Conservation (phyloP, 2,888 invertebrate species). For the Eilema caniola region DNA sequence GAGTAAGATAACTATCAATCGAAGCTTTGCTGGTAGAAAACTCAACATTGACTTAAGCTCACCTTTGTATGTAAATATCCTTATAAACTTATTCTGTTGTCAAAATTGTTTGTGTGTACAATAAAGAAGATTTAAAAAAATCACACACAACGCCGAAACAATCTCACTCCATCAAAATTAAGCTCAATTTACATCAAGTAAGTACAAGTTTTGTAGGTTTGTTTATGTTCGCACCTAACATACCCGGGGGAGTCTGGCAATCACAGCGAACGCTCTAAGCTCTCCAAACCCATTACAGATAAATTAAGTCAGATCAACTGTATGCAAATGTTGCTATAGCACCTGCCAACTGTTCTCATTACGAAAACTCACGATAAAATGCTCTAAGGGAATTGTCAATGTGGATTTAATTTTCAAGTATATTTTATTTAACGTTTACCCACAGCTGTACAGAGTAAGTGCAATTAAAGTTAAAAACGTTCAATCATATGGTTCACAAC, state of each 20-base stretch:
- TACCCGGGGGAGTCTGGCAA: conserved; percentile 79
- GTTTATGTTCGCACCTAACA: conserved; percentile 50
- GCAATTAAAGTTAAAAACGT: conserved; percentile 4
- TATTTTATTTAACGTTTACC: neutral
- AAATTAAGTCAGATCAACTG: conserved; percentile 79
- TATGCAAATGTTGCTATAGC: conserved; percentile 60
- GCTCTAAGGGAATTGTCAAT: conserved; percentile 20
- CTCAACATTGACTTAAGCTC: too few relatives aligned
- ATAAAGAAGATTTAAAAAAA: too few relatives aligned
- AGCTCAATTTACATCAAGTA: conserved; percentile 22
- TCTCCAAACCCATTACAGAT: conserved; percentile 81
- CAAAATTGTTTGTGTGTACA: too few relatives aligned
- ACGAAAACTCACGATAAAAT: conserved; percentile 48
- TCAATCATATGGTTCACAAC: conserved; percentile 2
- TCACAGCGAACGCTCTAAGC: conserved; percentile 72
- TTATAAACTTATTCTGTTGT: too few relatives aligned
- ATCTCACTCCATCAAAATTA: conserved; percentile 23
- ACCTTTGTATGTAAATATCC: too few relatives aligned
- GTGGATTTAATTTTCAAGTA: conserved; percentile 16
- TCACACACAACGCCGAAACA: conserved; percentile 28
- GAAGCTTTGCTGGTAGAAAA: too few relatives aligned
- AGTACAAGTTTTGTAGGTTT: conserved; percentile 43
- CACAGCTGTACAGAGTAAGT: neutral
- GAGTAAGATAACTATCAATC: neutral
- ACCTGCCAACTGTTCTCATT: conserved; percentile 48